Percentiles rank a stretch among this genome's conserved stretches.
phyloP scores from a whole-genome alignment of 2,113 vertebrate genomes.

The Electrona antarctica region DNA sequence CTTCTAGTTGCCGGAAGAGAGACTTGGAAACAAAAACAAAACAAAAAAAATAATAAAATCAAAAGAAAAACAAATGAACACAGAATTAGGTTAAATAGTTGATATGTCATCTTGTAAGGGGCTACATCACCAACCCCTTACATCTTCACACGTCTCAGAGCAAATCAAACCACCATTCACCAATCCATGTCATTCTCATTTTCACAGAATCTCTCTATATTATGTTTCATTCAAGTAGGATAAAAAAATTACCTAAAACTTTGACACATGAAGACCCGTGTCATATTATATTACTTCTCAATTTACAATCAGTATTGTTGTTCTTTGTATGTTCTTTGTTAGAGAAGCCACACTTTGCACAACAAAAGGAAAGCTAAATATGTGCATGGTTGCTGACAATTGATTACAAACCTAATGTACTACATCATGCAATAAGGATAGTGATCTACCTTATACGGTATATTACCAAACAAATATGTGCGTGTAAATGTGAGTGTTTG shows the following conservation, averaged over 20 bases:
- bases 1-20: conserved; percentile 78
- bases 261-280: conserved; percentile 4
- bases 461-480: not conserved
- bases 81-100: conserved; percentile 75
- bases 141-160: conserved; percentile 31
- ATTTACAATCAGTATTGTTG: conserved; percentile 27
- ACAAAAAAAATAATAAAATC: conserved; percentile 57
- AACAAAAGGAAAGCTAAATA: not conserved
- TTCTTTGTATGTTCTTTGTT: not conserved
- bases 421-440: conserved; percentile 18
- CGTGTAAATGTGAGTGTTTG: not conserved
- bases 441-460: conserved; percentile 4
- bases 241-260: conserved; percentile 10
- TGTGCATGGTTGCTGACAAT: not conserved
- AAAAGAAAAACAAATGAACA: conserved; percentile 78
- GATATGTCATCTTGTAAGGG: conserved; percentile 53
- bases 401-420: conserved; percentile 11
- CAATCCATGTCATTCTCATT: conserved; percentile 9
- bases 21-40: conserved; percentile 73
- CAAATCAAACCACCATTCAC: conserved; percentile 25
- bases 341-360: not conserved
- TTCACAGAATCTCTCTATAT: conserved; percentile 1
- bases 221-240: conserved; percentile 3
- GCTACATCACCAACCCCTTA: conserved; percentile 51
- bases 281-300: conserved; percentile 14